Conservation (phyloP, 1,140 invertebrate genomes). For the Andrena cerasifolii region DNA sequence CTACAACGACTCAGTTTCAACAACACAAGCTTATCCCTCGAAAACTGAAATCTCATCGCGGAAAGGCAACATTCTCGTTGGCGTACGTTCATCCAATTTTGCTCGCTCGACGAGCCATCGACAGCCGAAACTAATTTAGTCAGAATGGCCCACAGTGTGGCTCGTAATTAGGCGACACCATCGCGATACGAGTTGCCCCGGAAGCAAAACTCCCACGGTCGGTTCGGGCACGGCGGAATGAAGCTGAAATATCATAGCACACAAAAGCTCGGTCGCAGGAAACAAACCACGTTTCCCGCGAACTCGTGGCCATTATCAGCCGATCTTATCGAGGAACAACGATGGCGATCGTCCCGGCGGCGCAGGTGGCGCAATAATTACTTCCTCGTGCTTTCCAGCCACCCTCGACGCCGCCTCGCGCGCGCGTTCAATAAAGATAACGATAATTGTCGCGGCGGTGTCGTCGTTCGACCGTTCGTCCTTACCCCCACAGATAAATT, state of each 20-base stretch:
- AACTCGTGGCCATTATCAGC: conserved; percentile 8
- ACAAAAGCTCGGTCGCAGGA: conserved; percentile 27
- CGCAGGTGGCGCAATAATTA: conserved; percentile 68
- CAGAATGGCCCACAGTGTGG: not conserved
- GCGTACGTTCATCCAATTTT: no score
- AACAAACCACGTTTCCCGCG: conserved; percentile 40
- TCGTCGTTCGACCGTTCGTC: conserved; percentile 45
- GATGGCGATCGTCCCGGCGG: conserved; percentile 56
- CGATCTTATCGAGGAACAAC: conserved; percentile 53
- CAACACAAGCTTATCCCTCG: no score
- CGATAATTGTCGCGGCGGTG: conserved; percentile 61
- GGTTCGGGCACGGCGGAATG: not conserved
- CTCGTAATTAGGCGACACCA: not conserved
- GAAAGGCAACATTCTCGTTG: no score
- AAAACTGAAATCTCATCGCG: no score
- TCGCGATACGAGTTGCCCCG: not conserved
- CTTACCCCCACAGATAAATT: conserved; percentile 74
- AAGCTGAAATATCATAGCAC: conserved; percentile 22
- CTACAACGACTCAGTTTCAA: no score
- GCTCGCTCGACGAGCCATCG: not conserved
- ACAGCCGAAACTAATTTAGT: not conserved
- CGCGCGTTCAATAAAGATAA: conserved; percentile 62
- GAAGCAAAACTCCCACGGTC: not conserved
- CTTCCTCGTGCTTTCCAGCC: conserved; percentile 47
- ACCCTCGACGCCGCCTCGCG: not conserved